A percentile compares a stretch with the other conserved stretches of the same genome.
Conservation (phyloP, 2,888 invertebrate species). For the Cryptocephalus primarius region DNA sequence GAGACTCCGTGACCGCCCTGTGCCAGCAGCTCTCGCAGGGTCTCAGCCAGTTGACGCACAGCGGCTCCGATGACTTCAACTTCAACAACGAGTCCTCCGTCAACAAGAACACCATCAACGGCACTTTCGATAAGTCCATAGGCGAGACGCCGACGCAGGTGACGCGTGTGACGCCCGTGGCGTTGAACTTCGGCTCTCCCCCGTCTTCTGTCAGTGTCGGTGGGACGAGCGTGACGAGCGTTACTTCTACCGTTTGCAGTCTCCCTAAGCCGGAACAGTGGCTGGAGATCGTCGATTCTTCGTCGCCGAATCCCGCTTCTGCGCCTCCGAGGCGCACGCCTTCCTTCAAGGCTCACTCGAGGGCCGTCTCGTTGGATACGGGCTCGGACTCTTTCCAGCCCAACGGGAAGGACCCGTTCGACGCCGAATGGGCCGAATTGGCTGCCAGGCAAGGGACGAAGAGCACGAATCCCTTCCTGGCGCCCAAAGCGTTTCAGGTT, state of each 20-base stretch:
- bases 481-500: slow-evolving; percentile 48
- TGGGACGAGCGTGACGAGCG: too few species aligned
- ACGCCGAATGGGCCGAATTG: slow-evolving; percentile 72
- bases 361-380: slow-evolving; percentile 47
- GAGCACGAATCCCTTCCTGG: slow-evolving; percentile 52
- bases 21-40: slow-evolving; percentile 65
- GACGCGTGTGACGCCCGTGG: slow-evolving; percentile 19
- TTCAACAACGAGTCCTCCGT: slow-evolving; percentile 45
- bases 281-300: slow-evolving; percentile 59
- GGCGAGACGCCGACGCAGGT: slow-evolving; percentile 19
- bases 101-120: slow-evolving; percentile 41
- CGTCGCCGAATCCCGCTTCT: slow-evolving; percentile 32
- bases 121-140: slow-evolving; percentile 22
- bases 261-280: slow-evolving; percentile 76
- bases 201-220: slow-evolving; percentile 12
- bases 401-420: slow-evolving; percentile 57
- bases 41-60: slow-evolving; percentile 51
- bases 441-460: slow-evolving; percentile 41
- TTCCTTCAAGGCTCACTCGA: slow-evolving; percentile 36
- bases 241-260: slow-evolving; percentile 18
- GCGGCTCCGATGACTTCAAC: slow-evolving; percentile 46
- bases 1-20: slow-evolving; percentile 57
- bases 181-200: slow-evolving; percentile 22
- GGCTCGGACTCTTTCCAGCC: slow-evolving; percentile 24
- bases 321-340: slow-evolving; percentile 45